Base-by-base conservation (phyloP, 2,113 vertebrate species). In the Manacus vitellinus region DNA sequence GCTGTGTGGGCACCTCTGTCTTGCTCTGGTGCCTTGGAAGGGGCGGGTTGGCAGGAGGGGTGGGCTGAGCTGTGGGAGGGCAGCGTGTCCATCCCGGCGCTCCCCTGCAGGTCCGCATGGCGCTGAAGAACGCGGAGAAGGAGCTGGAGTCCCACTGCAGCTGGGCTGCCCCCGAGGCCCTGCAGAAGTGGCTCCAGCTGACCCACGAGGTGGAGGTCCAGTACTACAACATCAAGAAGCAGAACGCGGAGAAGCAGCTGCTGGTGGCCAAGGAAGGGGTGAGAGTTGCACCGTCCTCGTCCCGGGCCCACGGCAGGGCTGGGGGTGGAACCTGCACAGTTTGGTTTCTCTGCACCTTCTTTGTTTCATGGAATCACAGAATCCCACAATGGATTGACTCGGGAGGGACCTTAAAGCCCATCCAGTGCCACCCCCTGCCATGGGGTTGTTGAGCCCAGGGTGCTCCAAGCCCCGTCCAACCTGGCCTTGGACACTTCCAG, bases 171-270 rank as follows among this genome's bases (percentile, higher is more conserved):
- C 99, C 99, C 1, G 99, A 99, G 33, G 97, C 99, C 43, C 98
- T 99, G 44, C 99, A 99, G 98, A 99, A 99, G 97, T 99, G 99
- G 99, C 98, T 99, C 91, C 99, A 99, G 98, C 98, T 99, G 95
- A 99, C 99, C 10, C 99, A 99, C 10, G 99, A 99, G 97, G 99
- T 99, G 96, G 99, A 99, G 97, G 99, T 99, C 46, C 99, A 99
- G 96, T 99, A 99, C 98, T 99, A 99, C 98, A 99, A 99, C 97
- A 98, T 99, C 98, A 99, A 99, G 98, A 99, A 99, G 68, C 99
- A 99, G 91, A 99, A 99, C 1, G 99, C 99, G 0, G 99, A 99
- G 97, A 98, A 98, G 78, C 99, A 99, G 97, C 99, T 99, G 76
- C 98, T 99, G 81, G 96, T 99, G 97, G 99, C 99, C 96, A 99